Evolutionary conservation across 2,797 vertebrate genomes (phyloP), one percentile per base, ranked within the genome.

Genomic region (Glossophaga mutica): DNA sequence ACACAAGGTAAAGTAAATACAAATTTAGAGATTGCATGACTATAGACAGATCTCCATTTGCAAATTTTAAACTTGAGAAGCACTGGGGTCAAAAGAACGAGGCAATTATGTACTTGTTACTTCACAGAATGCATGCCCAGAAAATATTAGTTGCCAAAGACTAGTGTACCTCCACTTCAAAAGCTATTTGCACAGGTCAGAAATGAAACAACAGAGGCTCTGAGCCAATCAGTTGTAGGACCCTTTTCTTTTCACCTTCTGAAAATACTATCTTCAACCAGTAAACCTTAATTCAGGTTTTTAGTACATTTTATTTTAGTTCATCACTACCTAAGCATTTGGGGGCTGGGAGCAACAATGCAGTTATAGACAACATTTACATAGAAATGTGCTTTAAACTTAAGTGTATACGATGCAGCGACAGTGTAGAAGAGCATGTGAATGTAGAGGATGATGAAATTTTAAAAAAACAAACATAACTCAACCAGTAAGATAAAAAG

Each of bases 11-110:
- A 92, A 14, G 46, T 82, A 96, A 96, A 90, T 10, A 83, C 62
- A 94, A 82, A 77, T 74, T 84, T 79, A 89, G 62, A 37, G 39
- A 76, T 86, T 88, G 91, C 1, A 78, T 44, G 39, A 94, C 12
- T 86, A 90, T 5, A 92, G 32, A 79, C 37, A 59, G 19, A 84
- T 39, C 73, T 52, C n/a, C 29, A 82, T 32, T 79, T 87, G 12
- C 50, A 85, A 96, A 44, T 87, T 91, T 96, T 95, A 89, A 94
- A 89, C 8, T 4, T 86, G 2, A 96, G 12, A 76, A 95, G 37
- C 26, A 96, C 16, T 39, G 19, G 4, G 10, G 16, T 19, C 93
- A n/a, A 81, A 96, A 91, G 16, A 96, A 95, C 44, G 37, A 89
- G 26, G 70, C 76, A 95, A 29, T 71, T 21, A 83, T 19, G 67